These are phyloP conservation scores for Meteorus colon DNA, from an alignment of 2,888 invertebrate genomes.

Conservation along the genomic window DNA sequence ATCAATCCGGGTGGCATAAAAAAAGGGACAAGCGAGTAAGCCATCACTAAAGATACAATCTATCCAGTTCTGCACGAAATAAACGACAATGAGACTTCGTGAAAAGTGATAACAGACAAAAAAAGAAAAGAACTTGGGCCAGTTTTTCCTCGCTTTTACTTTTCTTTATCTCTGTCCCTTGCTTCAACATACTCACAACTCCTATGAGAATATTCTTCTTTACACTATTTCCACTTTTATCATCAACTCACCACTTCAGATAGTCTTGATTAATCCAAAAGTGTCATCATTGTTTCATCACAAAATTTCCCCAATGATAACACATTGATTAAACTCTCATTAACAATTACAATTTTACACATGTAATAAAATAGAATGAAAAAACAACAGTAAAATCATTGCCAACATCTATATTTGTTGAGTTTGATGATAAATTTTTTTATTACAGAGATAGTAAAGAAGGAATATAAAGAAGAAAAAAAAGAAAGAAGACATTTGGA, in stretches of 20 bases:
- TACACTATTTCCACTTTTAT: neutral
- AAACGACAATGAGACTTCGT: slow-evolving; percentile 3
- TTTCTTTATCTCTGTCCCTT: neutral
- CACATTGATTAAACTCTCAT: slow-evolving; percentile 1
- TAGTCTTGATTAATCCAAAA: neutral
- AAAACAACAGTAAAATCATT: too few species aligned
- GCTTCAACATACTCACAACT: neutral
- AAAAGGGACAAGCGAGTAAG: neutral
- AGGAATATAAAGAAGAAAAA: neutral
- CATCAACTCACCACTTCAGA: neutral
- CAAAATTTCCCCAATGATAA: neutral
- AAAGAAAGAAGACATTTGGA: neutral
- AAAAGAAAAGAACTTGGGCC: neutral
- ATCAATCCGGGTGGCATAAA: neutral
- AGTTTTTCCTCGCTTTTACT: neutral
- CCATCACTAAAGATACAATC: neutral
- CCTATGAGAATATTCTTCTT: slow-evolving; percentile 11
- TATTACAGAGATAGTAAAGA: neutral
- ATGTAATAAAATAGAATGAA: too few species aligned
- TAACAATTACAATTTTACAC: neutral
- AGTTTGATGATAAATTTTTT: neutral
- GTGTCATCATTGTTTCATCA: neutral
- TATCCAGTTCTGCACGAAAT: neutral
- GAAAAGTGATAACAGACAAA: neutral
- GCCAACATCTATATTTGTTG: neutral